phyloP scores from a whole-genome alignment of 2,113 vertebrate species.

The Mus musculus region DNA sequence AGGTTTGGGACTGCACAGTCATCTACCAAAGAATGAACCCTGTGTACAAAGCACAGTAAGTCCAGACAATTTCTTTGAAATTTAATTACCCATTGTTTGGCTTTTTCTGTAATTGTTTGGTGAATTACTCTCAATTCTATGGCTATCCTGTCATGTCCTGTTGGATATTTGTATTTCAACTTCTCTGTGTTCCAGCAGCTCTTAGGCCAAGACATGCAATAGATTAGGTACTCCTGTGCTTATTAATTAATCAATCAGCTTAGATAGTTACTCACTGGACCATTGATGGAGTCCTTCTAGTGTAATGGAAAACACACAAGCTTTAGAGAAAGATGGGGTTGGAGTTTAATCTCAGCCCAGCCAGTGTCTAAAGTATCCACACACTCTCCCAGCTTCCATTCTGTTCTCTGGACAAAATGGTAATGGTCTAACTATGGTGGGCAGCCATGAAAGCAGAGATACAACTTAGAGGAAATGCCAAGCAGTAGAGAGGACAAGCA shows the following conservation, averaged over 20 bases:
- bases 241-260: conserved; percentile 11
- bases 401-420: background rate
- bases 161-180: background rate
- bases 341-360: background rate
- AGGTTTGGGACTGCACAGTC: background rate
- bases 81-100: background rate
- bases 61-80: background rate
- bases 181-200: background rate
- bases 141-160: background rate
- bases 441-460: background rate
- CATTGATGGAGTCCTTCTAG: background rate
- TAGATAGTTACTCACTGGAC: conserved; percentile 2
- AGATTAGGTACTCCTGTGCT: background rate
- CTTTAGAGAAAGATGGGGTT: background rate
- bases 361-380: background rate
- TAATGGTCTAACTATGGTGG: background rate
- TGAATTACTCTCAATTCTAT: background rate
- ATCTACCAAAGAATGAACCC: background rate
- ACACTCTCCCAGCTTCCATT: background rate
- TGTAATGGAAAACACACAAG: background rate
- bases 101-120: background rate
- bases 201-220: background rate
- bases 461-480: background rate
- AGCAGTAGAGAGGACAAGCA: background rate
- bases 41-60: background rate